These are phyloP conservation scores for Gari tellinella DNA, from an alignment of 2,888 invertebrate species.

Conservation along the genomic window DNA sequence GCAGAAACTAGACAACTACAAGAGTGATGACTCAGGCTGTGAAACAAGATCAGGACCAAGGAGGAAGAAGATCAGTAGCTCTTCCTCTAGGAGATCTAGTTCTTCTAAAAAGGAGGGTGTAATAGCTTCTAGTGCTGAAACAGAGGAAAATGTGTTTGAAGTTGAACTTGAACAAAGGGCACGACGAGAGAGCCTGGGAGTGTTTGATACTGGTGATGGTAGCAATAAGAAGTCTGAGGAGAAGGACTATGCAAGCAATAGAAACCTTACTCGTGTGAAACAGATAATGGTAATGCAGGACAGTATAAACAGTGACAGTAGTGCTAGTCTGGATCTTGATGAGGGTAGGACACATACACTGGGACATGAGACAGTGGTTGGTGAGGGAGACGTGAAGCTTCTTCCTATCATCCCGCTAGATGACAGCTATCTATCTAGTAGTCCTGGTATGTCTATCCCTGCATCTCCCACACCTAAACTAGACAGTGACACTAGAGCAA, in stretches of 20 bases:
- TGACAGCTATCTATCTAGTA: conserved; percentile 40
- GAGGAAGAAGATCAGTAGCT: conserved; percentile 24
- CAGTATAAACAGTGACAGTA: no score
- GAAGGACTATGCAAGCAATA: no score
- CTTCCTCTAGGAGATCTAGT: conserved; percentile 5
- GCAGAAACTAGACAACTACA: not conserved
- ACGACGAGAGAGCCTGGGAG: not conserved
- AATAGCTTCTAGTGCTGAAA: not conserved
- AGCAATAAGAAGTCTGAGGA: no score
- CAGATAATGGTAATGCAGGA: no score
- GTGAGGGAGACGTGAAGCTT: no score
- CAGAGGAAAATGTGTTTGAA: conserved; percentile 35
- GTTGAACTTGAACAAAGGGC: conserved; percentile 19
- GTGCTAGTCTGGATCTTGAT: no score
- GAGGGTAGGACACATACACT: no score
- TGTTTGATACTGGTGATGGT: no score
- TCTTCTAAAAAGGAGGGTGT: not conserved
- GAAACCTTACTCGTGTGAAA: no score
- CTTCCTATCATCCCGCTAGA: conserved; percentile 6
- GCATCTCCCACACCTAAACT: not conserved
- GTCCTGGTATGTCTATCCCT: conserved; percentile 1
- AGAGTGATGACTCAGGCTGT: conserved; percentile 49
- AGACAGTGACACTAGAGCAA: conserved; percentile 9
- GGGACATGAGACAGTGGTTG: no score
- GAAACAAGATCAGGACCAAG: conserved; percentile 32